Evolutionary conservation across 2,888 invertebrate species (phyloP).

Genomic region (Leucoma salicis): DNA sequence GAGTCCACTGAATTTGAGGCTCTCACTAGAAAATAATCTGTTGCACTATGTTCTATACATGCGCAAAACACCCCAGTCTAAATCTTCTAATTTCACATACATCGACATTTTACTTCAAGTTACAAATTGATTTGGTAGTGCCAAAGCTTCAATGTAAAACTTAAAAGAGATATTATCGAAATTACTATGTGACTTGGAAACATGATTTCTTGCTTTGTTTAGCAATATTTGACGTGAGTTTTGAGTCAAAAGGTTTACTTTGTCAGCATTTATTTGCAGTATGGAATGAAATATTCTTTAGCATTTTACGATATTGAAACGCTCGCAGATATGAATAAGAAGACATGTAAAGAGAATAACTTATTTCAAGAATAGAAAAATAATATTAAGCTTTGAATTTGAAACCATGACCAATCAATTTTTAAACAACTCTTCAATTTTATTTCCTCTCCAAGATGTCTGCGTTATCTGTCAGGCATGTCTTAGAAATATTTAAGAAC

Average conservation of each 20-base stretch:
- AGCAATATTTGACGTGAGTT: constrained; percentile 46
- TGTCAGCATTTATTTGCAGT: constrained; percentile 37
- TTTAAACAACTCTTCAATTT: no score
- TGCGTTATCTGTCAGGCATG: no score
- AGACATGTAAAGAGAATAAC: no score
- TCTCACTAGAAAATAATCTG: constrained; percentile 51
- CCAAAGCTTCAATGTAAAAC: constrained; percentile 28
- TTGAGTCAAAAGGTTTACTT: constrained; percentile 45
- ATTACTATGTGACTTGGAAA: constrained; percentile 31
- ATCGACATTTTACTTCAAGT: constrained; percentile 24
- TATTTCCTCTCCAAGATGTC: no score
- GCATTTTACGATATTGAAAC: constrained; percentile 10
- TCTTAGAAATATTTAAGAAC: no score
- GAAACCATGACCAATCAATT: no score
- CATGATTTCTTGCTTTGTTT: constrained; percentile 52
- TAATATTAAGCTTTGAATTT: no score
- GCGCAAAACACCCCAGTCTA: constrained; percentile 45
- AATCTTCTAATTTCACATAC: constrained; percentile 24
- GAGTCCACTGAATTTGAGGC: constrained; percentile 53
- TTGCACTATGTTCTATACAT: constrained; percentile 56
- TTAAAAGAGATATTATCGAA: constrained; percentile 2
- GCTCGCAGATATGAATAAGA: not conserved
- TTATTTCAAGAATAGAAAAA: no score
- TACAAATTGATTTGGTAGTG: not conserved
- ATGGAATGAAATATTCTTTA: constrained; percentile 26